Evolutionary conservation across 2,888 invertebrate species (phyloP), one percentile per base, ranked within the genome.

Genomic region (Calephelis perditalis): DNA sequence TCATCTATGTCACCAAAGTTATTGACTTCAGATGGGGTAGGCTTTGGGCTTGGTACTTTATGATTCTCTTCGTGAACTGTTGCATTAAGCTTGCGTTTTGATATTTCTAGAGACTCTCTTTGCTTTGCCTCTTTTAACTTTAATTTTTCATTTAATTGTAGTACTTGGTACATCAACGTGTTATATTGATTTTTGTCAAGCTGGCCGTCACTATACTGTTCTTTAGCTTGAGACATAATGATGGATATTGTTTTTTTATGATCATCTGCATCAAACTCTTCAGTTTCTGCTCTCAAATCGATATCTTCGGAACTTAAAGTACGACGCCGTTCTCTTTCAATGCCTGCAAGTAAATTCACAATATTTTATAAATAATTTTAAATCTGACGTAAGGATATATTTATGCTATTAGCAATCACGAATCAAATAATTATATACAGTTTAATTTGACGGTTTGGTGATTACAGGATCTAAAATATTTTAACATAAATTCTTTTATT

Each of bases 171-270:
- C 78, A 96, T 93, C 12, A 96, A 84, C 8, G 94, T 93, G 69
- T 94, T 94, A 76, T 95, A 95, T 73, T 96, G 95, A 43, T 92
- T 93, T 73, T 94, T 93, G 59, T 94, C 94, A 62, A 96, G 92
- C 56, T 93, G 92, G 0, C 96, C 96, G 59, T 94, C 93, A 65
- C 93, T 94, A 64, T 95, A 92, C 70, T 95, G 94, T 71, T 95
- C 95, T 63, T 96, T 96, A 0, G 97, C 97, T 73, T 96, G 96
- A 8, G 93, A 92, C 76, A 96, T 94, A 63, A 96, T 96, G 55
- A 94, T 94, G 64, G 95, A 94, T 70, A 95, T 94, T 62, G 94
- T 94, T 63, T 92, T 92, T 67, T 94, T 92, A 67, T 92, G 90
- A 62, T 91, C 91, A 69, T 91, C 92, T 0, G 91, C 83, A 63